phyloP scores from a whole-genome alignment of 2,888 invertebrate species.

The Oscheius sp. region DNA sequence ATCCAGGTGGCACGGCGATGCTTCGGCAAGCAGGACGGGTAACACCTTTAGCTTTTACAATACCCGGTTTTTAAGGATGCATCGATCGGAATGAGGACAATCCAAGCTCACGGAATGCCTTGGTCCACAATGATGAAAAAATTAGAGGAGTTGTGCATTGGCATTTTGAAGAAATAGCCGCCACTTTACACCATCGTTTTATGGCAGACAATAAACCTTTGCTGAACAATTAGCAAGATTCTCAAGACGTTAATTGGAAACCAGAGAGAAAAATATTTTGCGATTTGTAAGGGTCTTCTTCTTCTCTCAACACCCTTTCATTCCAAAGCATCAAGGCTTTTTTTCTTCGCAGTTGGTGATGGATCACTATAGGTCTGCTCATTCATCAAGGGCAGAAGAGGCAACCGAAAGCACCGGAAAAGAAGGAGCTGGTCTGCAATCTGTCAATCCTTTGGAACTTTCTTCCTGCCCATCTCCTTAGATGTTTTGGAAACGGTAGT shows the following conservation, averaged over 20 bases:
- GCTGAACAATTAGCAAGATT: neutral
- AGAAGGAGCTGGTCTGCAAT: neutral
- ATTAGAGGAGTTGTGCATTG: conserved; percentile 49
- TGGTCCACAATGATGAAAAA: conserved; percentile 54
- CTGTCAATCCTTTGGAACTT: neutral
- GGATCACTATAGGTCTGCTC: conserved; percentile 2
- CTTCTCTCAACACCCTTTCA: neutral
- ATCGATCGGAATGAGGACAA: conserved; percentile 43
- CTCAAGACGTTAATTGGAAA: conserved; percentile 10
- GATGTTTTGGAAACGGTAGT: neutral
- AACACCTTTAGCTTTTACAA: no score
- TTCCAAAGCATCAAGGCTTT: conserved; percentile 16
- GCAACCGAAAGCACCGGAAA: neutral
- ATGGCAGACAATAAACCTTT: neutral
- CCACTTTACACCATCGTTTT: neutral
- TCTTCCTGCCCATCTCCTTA: neutral
- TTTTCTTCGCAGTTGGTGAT: conserved; percentile 20
- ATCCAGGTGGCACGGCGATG: conserved; percentile 60
- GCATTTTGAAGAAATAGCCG: conserved; percentile 38
- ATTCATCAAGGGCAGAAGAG: conserved; percentile 13
- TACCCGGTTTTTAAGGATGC: conserved; percentile 49
- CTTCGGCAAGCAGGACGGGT: conserved; percentile 58
- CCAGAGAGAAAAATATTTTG: neutral
- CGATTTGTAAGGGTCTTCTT: conserved; percentile 5
- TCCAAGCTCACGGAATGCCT: conserved; percentile 52